Base-by-base conservation (phyloP, 2,797 vertebrate genomes). In the Aeoliscus strigatus region DNA sequence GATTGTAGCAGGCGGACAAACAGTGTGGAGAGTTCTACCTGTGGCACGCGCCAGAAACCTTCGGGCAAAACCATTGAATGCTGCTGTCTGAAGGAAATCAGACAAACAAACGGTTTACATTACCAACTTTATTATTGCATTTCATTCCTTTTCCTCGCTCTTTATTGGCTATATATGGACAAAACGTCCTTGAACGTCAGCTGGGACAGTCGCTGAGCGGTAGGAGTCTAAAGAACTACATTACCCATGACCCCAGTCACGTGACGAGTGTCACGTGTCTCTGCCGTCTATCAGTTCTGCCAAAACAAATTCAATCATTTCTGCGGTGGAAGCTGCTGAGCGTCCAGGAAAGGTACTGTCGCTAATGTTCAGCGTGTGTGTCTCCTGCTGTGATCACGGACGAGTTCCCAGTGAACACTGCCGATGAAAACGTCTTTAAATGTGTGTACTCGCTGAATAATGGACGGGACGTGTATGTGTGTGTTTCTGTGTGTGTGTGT, bases 221-320 rank as follows among this genome's bases (percentile, higher is more conserved):
- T n/a, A n/a, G n/a, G n/a, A n/a, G n/a, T n/a, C n/a, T n/a, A 5
- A 16, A 16, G 2, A 11, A 33, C 30, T 4, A 2, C 10, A 2
- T 3, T 56, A 45, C 64, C 75, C 73, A 76, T 1, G 61, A 57
- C 26, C 15, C 5, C 1, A 0, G 38, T 73, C 72, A 79, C 54
- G 45, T 73, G 74, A 66, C 8, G 0, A 0, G 2, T 14, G 30
- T 76, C 70, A 77, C 66, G 15, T 60, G 73, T 14, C 9, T 14
- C 25, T 13, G 12, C n/a, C 16, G 26, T 43, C 2, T 27, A 27
- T 17, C 10, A 2, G 1, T 9, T n/a, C 27, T 33, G 14, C 30
- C 39, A 15, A 46, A 62, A 67, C 25, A 1, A 23, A 26, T 16
- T 27, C 44, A 36, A 34, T 66, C 57, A 14, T 16, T 12, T 17